Percentiles rank a stretch among this genome's conserved stretches.
Conservation (phyloP, 2,888 invertebrate species). For the Mystacides longicornis region DNA sequence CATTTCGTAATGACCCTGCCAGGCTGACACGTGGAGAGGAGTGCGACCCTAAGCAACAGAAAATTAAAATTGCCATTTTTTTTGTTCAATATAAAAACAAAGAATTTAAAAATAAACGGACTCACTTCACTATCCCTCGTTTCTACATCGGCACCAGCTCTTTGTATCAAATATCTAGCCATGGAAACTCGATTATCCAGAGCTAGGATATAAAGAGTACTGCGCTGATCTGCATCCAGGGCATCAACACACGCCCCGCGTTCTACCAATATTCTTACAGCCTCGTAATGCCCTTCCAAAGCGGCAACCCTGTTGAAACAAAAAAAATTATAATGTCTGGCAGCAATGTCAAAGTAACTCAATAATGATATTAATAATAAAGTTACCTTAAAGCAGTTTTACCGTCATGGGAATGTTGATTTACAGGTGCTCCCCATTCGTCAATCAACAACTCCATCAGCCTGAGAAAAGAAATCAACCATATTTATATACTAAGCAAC, state of each 20-base stretch:
- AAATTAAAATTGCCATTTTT: not conserved
- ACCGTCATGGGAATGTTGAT: constrained; percentile 85
- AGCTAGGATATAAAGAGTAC: constrained; percentile 86
- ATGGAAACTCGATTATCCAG: constrained; percentile 79
- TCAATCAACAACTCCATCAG: constrained; percentile 61
- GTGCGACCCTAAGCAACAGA: constrained; percentile 61
- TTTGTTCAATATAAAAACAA: not conserved
- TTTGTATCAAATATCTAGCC: constrained; percentile 71
- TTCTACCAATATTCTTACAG: constrained; percentile 59
- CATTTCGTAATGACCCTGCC: constrained; percentile 94
- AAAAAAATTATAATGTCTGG: not conserved
- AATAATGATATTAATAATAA: not conserved
- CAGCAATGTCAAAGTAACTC: not conserved
- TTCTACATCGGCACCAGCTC: constrained; percentile 74
- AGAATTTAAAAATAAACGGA: not conserved
- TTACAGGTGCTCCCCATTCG: constrained; percentile 69
- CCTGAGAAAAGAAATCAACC: constrained; percentile 17
- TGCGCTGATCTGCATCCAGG: constrained; percentile 86
- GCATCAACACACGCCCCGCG: constrained; percentile 81
- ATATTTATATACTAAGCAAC: constrained; percentile 1
- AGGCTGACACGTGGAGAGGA: constrained; percentile 81
- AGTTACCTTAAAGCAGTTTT: constrained; percentile 71
- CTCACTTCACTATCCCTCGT: constrained; percentile 76
- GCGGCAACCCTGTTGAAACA: constrained; percentile 57
- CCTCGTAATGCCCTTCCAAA: constrained; percentile 76